Conservation (phyloP, 1,140 invertebrate genomes). For the Solen grandis region DNA sequence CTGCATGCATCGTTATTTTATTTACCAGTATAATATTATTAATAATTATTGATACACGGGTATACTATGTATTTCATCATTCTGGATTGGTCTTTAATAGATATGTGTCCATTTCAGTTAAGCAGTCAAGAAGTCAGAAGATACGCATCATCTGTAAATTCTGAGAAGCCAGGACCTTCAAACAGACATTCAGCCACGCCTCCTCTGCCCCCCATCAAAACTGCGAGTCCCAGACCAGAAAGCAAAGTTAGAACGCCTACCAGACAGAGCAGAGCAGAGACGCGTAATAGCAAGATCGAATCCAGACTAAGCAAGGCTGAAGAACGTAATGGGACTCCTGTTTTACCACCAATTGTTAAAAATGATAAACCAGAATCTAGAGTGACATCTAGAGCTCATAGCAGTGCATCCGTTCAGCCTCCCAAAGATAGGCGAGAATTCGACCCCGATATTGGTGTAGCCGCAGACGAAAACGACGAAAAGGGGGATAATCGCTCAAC, state of each 20-base stretch:
- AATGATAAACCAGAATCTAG: conserved; percentile 16
- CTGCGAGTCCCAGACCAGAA: conserved; percentile 15
- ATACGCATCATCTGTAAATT: not conserved
- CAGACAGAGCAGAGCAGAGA: not conserved
- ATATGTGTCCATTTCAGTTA: too few species aligned
- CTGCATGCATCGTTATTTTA: too few species aligned
- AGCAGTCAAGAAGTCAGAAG: not conserved
- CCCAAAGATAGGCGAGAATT: conserved; percentile 42
- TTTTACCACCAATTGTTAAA: conserved; percentile 39
- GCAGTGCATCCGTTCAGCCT: not conserved
- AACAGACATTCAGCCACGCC: conserved; percentile 43
- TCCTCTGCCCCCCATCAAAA: conserved; percentile 41
- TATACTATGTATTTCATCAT: too few species aligned
- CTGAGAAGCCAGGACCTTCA: conserved; percentile 40
- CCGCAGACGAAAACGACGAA: conserved; percentile 15
- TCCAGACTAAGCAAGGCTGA: not conserved
- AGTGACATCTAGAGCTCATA: not conserved
- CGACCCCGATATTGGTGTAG: conserved; percentile 44
- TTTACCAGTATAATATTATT: too few species aligned
- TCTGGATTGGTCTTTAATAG: too few species aligned
- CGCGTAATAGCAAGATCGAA: not conserved
- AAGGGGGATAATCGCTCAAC: too few species aligned
- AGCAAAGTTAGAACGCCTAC: conserved; percentile 7
- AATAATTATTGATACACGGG: too few species aligned
- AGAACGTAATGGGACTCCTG: conserved; percentile 26